Evolutionary conservation across 2,113 vertebrate species (phyloP), one percentile per base, ranked within the genome.

Genomic region (Aegotheles bennettii): DNA sequence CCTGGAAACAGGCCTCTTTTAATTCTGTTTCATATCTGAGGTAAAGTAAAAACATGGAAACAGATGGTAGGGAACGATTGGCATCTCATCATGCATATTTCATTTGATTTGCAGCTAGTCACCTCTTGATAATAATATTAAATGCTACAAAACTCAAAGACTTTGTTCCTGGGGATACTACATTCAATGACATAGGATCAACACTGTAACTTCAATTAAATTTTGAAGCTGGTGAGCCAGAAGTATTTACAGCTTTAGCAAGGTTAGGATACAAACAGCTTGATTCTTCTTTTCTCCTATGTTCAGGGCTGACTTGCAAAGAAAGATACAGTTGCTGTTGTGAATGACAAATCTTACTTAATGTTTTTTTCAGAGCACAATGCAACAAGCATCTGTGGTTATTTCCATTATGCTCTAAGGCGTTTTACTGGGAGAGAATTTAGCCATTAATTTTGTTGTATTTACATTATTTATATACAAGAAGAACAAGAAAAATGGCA

Each of bases 401-500:
- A 92, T 84, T 93, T 95, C 90, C 87, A 87, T 78, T 88, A 92
- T 0, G 16, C 83, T 90, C 48, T 33, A 47, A 74, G 84, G 92
- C 38, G 2, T 88, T 90, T 89, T 75, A 87, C 82, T 75, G 54
- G 65, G 92, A 89, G 57, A 91, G 60, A 89, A 94, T 92, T 86
- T 75, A 87, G 84, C 80, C 87, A 77, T 91, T 87, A 82, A 68
- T 95, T 83, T 87, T 59, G 50, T 86, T 82, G 43, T 94, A 96
- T 93, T 95, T 93, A 97, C 89, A 94, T 59, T 84, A 87, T 73
- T 94, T 88, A 84, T 93, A 90, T 84, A 93, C 93, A 95, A 67
- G 77, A 82, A 81, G 31, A 95, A 94, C 47, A 68, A 42, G 80
- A 94, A 76, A 92, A 92, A 94, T 82, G 94, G 85, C 29, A 83